Base-by-base conservation (phyloP, 2,888 invertebrate genomes). In the Eupeodes latifasciatus region DNA sequence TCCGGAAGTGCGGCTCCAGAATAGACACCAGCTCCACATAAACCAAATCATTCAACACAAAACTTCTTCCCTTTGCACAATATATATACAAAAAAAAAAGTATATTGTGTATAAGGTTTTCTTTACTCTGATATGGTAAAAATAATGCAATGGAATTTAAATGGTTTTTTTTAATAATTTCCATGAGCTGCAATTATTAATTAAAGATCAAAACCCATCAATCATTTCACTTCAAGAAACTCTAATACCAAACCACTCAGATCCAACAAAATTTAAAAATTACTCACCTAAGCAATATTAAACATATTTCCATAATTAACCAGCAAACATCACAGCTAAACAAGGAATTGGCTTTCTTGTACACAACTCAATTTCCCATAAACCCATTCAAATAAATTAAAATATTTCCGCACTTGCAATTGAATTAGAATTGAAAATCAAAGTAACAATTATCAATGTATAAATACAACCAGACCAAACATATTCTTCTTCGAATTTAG, bases 161-260 rank as follows among this genome's bases (percentile, higher is more conserved):
- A 19, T 19, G 19, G 19, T 19, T 19, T 19, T 19, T 19, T 19
- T 19, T 19, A 19, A 19, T 19, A 19, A 19, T 19, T 19, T 19
- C 19, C 19, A 19, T 19, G 19, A 19, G 19, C 19, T 19, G 19
- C 19, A 19, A 19, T 16, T 74, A 16, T 53, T 84, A 53, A 80
- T 75, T 6, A 84, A 84, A 36, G 69, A 80, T 10, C n/a, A 16
- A 47, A 14, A 79, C 51, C 36, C 78, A 34, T 62, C 67, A 55
- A 57, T 79, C 14, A 75, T 84, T 59, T 80, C 67, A 12, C 53
- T 75, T 12, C 62, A 75, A 69, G 67, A 80, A 74, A 57, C 78
- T 19, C 4, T 36, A 49, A 34, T 12, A 55, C 34, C 34, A 19
- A 40, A 3, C 2, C n/a, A 40, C 14, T 36, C 61, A 27, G 61